Percentiles rank a stretch among this genome's conserved stretches.
phyloP scores from a whole-genome alignment of 2,888 invertebrate genomes.

The Drosophila pseudotakahashii region DNA sequence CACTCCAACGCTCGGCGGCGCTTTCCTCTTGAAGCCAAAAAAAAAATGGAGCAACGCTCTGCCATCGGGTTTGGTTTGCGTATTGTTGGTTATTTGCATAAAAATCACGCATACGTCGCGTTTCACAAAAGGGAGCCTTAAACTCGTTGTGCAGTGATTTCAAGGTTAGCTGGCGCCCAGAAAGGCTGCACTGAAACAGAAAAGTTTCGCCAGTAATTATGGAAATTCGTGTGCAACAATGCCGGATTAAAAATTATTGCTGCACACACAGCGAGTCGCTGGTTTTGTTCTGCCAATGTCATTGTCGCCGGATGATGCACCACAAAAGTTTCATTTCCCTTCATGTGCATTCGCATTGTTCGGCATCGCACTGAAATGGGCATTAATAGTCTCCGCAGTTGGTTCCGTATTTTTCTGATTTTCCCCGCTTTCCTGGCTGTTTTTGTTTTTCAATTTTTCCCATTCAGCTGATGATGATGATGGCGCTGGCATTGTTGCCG shows the following conservation, averaged over 20 bases:
- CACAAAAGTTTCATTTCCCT: conserved; percentile 57
- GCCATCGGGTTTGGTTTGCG: conserved; percentile 35
- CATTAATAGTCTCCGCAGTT: conserved; percentile 61
- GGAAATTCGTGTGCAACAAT: conserved; percentile 64
- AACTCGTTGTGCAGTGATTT: conserved; percentile 25
- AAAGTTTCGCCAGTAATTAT: conserved; percentile 58
- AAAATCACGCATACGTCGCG: conserved; percentile 69
- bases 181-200: conserved; percentile 24
- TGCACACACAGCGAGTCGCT: conserved; percentile 32
- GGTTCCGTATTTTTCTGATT: conserved; percentile 25
- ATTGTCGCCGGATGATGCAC: conserved; percentile 43
- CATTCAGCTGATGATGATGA: conserved; percentile 26
- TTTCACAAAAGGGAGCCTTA: conserved; percentile 37
- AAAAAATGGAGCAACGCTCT: neutral
- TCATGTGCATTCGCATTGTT: conserved; percentile 69
- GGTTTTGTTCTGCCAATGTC: conserved; percentile 42
- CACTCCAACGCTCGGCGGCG: conserved; percentile 53
- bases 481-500: conserved; percentile 31
- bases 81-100: conserved; percentile 67
- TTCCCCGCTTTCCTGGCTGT: conserved; percentile 6
- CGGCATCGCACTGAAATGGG: conserved; percentile 69
- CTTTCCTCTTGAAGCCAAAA: conserved; percentile 5
- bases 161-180: conserved; percentile 36
- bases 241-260: conserved; percentile 56
- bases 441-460: conserved; percentile 8